Percentiles rank a stretch among this genome's conserved stretches.
Conservation (phyloP, 2,888 invertebrate species). For the Aquatica leii region DNA sequence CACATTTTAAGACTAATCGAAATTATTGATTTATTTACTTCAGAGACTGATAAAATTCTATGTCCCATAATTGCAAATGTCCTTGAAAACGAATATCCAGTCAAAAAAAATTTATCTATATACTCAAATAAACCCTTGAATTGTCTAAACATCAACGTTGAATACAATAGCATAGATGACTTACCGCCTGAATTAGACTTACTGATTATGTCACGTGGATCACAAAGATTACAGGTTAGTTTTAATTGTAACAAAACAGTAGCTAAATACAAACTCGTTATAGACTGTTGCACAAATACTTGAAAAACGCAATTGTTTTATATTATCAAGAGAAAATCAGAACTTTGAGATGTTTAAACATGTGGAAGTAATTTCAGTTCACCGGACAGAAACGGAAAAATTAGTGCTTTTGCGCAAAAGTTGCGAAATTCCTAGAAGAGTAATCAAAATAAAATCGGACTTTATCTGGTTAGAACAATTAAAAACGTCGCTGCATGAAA, state of each 20-base stretch:
- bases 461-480: background rate
- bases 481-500: background rate
- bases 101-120: too few relatives aligned
- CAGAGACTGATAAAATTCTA: background rate
- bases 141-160: background rate
- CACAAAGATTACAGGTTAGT: background rate
- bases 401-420: background rate
- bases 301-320: background rate
- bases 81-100: too few relatives aligned
- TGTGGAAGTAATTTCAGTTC: background rate
- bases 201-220: background rate
- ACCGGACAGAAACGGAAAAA: background rate
- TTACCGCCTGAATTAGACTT: background rate
- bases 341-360: background rate
- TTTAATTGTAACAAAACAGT: too few relatives aligned
- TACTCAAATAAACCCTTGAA: too few relatives aligned
- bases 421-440: background rate
- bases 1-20: background rate
- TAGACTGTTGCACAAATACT: background rate
- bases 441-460: too few relatives aligned
- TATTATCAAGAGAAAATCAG: background rate
- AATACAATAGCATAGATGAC: background rate
- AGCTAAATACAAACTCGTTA: background rate
- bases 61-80: background rate
- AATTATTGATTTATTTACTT: background rate